Percentiles rank a stretch among this genome's conserved stretches.
These are phyloP conservation scores for Zhengitettix transpicula DNA, from an alignment of 2,888 invertebrate species.

Conservation along the genomic window DNA sequence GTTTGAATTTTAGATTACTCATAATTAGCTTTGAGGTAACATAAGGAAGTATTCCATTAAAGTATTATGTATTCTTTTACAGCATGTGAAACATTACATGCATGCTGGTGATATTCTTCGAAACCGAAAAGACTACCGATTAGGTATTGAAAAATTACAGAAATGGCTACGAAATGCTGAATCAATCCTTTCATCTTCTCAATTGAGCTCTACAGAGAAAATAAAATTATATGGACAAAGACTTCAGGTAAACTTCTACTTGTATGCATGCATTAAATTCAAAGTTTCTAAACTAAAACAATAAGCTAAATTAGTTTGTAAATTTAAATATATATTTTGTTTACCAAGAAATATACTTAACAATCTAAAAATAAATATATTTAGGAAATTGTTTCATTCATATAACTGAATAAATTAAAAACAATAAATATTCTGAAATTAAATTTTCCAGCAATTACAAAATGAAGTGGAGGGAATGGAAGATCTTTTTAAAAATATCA, in stretches of 20 bases:
- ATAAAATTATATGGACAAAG: constrained; percentile 66
- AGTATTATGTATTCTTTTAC: constrained; percentile 17
- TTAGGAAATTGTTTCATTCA: no score
- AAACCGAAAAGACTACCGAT: constrained; percentile 60
- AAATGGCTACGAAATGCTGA: constrained; percentile 70
- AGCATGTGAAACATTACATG: constrained; percentile 73
- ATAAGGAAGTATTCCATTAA: no score
- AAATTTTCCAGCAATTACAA: constrained; percentile 41
- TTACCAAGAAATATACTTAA: no score
- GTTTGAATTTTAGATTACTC: no score
- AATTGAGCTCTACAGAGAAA: constrained; percentile 57
- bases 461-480: constrained; percentile 74
- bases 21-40: no score
- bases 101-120: constrained; percentile 74
- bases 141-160: constrained; percentile 56
- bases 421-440: no score
- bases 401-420: no score
- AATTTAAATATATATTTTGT: no score
- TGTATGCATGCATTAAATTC: no score
- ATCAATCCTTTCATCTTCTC: constrained; percentile 44
- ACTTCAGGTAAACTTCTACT: constrained; percentile 30
- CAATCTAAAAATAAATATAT: no score
- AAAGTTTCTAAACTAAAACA: no score
- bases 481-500: constrained; percentile 75
- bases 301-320: no score